phyloP scores from a whole-genome alignment of 2,888 invertebrate species.

The Oscheius sp. region DNA sequence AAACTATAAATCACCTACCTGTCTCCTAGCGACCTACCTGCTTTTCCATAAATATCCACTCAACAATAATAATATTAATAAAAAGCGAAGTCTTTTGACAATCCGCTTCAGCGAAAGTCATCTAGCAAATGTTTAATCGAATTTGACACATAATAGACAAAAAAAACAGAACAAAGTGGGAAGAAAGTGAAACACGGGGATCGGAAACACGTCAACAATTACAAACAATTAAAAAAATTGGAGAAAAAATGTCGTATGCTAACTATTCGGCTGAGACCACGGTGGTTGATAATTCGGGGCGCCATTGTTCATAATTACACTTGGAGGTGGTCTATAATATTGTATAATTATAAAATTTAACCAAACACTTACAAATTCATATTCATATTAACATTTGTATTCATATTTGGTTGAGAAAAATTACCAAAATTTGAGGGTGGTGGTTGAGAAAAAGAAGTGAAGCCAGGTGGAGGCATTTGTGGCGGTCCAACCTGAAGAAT shows the following conservation, averaged over 20 bases:
- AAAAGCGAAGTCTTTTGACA: constrained; percentile 9
- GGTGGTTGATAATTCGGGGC: neutral
- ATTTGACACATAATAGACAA: neutral
- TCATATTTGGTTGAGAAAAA: neutral
- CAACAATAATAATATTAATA: neutral
- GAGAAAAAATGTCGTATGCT: neutral
- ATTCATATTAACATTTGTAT: no score
- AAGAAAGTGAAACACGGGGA: neutral
- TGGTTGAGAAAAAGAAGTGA: neutral
- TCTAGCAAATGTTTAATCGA: neutral
- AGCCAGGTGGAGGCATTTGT: neutral
- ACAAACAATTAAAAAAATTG: neutral
- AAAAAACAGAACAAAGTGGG: neutral
- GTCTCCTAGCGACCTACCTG: neutral
- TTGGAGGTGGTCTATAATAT: neutral
- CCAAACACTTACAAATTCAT: neutral
- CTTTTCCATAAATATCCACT: neutral
- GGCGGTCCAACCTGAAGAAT: neutral
- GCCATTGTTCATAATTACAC: neutral
- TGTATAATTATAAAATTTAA: neutral
- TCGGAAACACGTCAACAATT: neutral
- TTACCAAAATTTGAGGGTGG: neutral
- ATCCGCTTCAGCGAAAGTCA: neutral
- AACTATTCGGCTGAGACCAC: neutral
- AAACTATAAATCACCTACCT: constrained; percentile 13